Percentiles rank a stretch among this genome's conserved stretches.
phyloP scores from a whole-genome alignment of 2,797 vertebrate genomes.

The Champsocephalus esox region DNA sequence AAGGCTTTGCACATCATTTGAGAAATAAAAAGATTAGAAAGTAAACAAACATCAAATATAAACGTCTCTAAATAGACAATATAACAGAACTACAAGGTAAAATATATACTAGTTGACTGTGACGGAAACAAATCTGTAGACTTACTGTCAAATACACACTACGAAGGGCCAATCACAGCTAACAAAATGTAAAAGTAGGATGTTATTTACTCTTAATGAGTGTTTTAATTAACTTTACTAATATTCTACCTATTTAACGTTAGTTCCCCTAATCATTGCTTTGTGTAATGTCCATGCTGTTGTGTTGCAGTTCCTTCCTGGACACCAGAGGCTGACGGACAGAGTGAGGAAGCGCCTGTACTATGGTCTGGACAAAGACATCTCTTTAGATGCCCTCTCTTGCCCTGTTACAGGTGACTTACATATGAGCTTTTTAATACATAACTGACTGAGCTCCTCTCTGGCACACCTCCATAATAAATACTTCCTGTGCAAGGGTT shows the following conservation, averaged over 20 bases:
- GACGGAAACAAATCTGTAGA: too few species aligned
- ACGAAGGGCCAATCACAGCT: too few species aligned
- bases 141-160: too few species aligned
- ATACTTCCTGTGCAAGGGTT: neutral
- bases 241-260: neutral
- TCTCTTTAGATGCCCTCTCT: constrained; percentile 91
- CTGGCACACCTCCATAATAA: neutral
- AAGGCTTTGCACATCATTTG: too few species aligned
- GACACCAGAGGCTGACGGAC: constrained; percentile 92
- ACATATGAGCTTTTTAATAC: neutral
- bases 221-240: neutral
- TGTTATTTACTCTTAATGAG: too few species aligned
- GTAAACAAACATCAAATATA: too few species aligned
- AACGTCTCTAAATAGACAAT: too few species aligned
- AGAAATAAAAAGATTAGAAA: too few species aligned
- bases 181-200: too few species aligned
- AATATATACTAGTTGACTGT: too few species aligned
- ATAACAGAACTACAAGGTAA: too few species aligned
- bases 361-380: constrained; percentile 93
- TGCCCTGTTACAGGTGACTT: constrained; percentile 92
- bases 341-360: constrained; percentile 94
- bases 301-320: constrained; percentile 89
- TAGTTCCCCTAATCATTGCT: neutral
- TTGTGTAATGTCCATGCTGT: neutral
- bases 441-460: neutral